Evolutionary conservation across 1,140 invertebrate genomes (phyloP), one percentile per base, ranked within the genome.

Genomic region (Cydia amplana): DNA sequence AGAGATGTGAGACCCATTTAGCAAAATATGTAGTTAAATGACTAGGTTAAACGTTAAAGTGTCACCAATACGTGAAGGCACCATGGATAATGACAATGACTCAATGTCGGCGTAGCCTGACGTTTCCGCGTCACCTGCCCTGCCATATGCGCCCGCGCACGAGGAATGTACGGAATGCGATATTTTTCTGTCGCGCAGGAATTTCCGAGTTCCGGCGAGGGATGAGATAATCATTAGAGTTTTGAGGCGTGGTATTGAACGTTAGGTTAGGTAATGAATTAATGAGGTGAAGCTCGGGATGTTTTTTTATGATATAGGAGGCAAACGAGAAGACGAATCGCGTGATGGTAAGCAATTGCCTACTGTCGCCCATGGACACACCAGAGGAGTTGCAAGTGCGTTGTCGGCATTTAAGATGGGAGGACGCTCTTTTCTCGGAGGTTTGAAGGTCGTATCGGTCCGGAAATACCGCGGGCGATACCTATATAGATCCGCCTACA

Each of bases 201-300:
- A 70, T 70, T 18, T 36, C 65, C 32, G 64, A 70, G 20, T 70
- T 70, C 65, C 65, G 65, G 65, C 16, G 65, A 18, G 16, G 14
- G 65, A 40, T 70, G 65, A 70, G 65, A 70, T n/a, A 36, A 10
- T 70, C 65, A 60, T 60, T 60, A 60, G 55, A 23, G 55, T 51
- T 51, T 16, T 51, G 49, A 51, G 49, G 49, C 18, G 55, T 60
- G 55, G 20, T 60, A 60, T 23, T 60, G 20, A 51, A 51, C 49
- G 49, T 51, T 23, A 7, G 20, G 49, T 51, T 23, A 7, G 20
- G 9, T 60, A 20, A 60, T 23, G 51, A 20, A 10, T 60, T 60
- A 60, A 60, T 60, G 32, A 32, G 5, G 32, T 32, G 32, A 32
- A 32, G 32, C 32, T 32, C 32, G 4, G 32, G 4, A 32, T 32